Evolutionary conservation across 2,797 vertebrate genomes (phyloP), one percentile per base, ranked within the genome.

Genomic region (Scleropages formosus): DNA sequence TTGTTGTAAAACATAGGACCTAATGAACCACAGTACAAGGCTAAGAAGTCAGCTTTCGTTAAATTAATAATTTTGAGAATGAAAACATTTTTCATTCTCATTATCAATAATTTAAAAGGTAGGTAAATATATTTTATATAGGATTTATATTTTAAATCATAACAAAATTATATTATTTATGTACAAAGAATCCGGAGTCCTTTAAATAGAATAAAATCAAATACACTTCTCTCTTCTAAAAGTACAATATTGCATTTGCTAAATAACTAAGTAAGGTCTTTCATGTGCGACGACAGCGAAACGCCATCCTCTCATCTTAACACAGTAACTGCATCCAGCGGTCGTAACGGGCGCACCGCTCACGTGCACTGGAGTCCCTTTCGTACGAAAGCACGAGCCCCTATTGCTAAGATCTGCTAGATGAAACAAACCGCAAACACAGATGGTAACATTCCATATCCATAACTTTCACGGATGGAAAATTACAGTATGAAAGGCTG

Each of bases 141-240:
- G 53, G 26, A 46, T 83, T 84, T 85, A 87, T 85, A 87, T 85
- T 87, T 84, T 83, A 90, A 85, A 89, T 85, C 83, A 88, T 88
- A 88, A 90, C 88, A 92, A 90, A 90, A 92, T 88, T 89, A 84
- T 89, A 89, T 90, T 75, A 87, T 84, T 87, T 86, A 80, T 90
- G 91, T 87, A 91, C 82, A 72, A 47, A 59, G 53, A 64, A 77
- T 87, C 86, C 81, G 85, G 86, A 89, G 80, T 88, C 84, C 86
- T 78, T 85, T 86, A 88, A 88, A 87, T 68, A 68, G 49, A 46
- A 68, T 1, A 1, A 22, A 39, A 70, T 53, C 53, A 70, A 20
- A 26, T 86, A 86, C 83, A 80, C 87, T 80, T 80, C 84, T 87
- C 73, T 82, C 85, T 87, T 77, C 84, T 82, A 77, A 85, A 85